Conservation (phyloP, 2,888 invertebrate genomes). For the Artemia sinica region DNA sequence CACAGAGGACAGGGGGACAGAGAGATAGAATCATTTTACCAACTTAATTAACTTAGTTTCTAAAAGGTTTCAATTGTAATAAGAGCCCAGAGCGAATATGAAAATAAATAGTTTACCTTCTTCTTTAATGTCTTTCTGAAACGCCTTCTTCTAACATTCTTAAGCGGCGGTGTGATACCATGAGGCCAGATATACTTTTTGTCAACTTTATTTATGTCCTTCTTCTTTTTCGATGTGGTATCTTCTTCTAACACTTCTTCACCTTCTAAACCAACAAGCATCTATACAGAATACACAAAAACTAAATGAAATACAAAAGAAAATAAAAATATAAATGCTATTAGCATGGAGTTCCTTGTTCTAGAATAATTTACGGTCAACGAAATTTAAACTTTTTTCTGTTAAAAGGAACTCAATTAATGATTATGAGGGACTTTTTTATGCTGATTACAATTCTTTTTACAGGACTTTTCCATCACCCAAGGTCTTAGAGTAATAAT, state of each 20-base stretch:
- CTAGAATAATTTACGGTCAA: no score
- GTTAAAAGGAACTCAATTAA: no score
- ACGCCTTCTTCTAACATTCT: slow-evolving; percentile 77
- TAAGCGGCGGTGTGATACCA: slow-evolving; percentile 85
- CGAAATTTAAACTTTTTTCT: no score
- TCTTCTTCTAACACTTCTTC: slow-evolving; percentile 66
- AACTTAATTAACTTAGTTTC: no score
- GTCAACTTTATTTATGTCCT: slow-evolving; percentile 65
- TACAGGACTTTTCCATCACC: no score
- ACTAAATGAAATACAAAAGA: not conserved
- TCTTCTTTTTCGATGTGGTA: slow-evolving; percentile 56
- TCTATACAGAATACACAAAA: slow-evolving; percentile 32
- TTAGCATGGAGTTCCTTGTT: no score
- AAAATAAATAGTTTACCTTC: slow-evolving; percentile 40
- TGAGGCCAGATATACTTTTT: slow-evolving; percentile 88
- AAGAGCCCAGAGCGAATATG: not conserved
- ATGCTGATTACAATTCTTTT: no score
- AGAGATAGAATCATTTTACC: no score
- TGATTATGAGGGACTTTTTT: no score
- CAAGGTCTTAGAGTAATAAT: no score
- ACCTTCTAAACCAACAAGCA: slow-evolving; percentile 69
- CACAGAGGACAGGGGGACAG: no score
- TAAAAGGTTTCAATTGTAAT: not conserved
- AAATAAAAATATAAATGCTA: not conserved
- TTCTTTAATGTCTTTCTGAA: slow-evolving; percentile 89